Conservation (phyloP, 2,888 invertebrate genomes). For the Synergus gifuensis region DNA sequence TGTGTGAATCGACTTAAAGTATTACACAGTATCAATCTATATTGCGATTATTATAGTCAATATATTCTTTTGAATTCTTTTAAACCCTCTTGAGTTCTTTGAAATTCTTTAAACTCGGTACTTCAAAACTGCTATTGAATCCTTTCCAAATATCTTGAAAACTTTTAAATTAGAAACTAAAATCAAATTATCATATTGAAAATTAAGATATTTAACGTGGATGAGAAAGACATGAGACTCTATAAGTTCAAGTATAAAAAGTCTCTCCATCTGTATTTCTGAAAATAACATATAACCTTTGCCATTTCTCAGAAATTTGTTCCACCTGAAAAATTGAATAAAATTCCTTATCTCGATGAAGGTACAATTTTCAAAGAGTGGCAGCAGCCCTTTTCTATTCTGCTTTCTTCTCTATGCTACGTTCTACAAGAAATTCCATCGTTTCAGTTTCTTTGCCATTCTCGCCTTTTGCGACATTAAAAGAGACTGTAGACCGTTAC, state of each 20-base stretch:
- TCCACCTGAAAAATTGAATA: constrained; percentile 28
- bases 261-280: background rate
- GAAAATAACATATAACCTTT: no score
- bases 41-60: no score
- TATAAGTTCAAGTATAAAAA: background rate
- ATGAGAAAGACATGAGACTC: no score
- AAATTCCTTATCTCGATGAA: constrained; percentile 19
- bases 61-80: no score
- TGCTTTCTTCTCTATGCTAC: constrained; percentile 15
- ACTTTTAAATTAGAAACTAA: no score
- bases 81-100: no score
- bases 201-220: no score
- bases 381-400: background rate
- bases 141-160: no score
- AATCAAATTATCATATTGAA: no score
- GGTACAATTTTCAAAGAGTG: constrained; percentile 25
- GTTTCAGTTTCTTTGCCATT: constrained; percentile 16
- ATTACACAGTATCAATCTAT: no score
- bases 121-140: no score
- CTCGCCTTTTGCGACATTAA: constrained; percentile 31
- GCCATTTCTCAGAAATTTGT: background rate
- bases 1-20: background rate
- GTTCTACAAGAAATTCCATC: background rate
- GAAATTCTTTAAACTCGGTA: no score
- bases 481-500: constrained; percentile 39